Evolutionary conservation across 2,888 invertebrate species (phyloP).

Genomic region (Drosophila macrospina): DNA sequence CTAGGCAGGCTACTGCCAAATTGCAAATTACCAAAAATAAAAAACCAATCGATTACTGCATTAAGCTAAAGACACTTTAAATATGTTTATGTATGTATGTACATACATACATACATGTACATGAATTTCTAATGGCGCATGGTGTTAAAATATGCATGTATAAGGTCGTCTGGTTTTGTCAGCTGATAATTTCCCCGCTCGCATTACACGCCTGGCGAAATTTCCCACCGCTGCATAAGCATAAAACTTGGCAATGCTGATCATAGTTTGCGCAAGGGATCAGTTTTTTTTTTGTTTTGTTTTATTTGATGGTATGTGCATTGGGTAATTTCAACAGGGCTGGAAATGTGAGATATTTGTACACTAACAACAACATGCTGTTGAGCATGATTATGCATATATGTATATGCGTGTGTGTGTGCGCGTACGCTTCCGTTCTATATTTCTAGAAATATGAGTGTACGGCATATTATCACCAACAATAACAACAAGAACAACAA

Average conservation of each 20-base stretch:
- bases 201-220: background rate
- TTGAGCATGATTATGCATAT: background rate
- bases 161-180: background rate
- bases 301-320: background rate
- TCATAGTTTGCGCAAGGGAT: background rate
- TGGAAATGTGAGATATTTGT: background rate
- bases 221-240: too few species aligned
- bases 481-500: conserved; percentile 13
- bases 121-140: conserved; percentile 4
- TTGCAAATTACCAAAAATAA: conserved; percentile 10
- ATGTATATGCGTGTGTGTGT: conserved; percentile 6
- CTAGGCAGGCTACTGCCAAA: conserved; percentile 23
- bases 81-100: background rate
- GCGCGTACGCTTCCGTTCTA: conserved; percentile 36
- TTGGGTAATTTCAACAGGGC: background rate
- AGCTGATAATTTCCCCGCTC: background rate
- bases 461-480: conserved; percentile 36
- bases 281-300: background rate
- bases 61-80: background rate
- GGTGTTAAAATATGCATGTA: background rate
- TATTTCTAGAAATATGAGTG: conserved; percentile 37
- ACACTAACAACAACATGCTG: background rate
- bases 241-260: background rate
- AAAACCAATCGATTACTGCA: conserved; percentile 27
- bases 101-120: too few species aligned